These are phyloP conservation scores for Zeuzera pyrina DNA, from an alignment of 2,888 invertebrate species.

Conservation along the genomic window DNA sequence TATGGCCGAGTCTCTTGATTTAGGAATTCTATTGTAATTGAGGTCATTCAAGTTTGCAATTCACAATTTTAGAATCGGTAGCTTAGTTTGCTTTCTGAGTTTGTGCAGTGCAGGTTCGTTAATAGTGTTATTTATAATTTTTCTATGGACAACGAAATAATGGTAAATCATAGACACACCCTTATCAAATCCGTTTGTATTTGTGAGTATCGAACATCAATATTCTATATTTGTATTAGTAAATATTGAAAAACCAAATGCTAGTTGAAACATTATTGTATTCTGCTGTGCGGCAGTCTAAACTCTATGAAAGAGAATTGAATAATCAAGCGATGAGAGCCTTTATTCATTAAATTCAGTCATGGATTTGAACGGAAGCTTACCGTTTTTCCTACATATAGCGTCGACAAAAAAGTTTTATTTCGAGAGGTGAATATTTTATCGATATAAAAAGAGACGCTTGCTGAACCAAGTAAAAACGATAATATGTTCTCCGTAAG, in stretches of 20 bases:
- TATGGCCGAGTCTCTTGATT: constrained; percentile 56
- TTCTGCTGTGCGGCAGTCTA: too few relatives aligned
- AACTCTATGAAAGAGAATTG: constrained; percentile 16
- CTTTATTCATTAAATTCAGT: constrained; percentile 37
- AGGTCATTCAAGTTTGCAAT: constrained; percentile 45
- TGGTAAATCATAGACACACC: too few relatives aligned
- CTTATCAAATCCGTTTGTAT: too few relatives aligned
- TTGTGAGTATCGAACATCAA: too few relatives aligned
- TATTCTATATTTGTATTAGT: too few relatives aligned
- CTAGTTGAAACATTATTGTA: too few relatives aligned
- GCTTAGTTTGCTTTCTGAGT: constrained; percentile 45
- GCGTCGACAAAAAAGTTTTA: constrained; percentile 13
- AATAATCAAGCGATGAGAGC: constrained; percentile 20
- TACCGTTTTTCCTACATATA: constrained; percentile 27
- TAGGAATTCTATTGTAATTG: constrained; percentile 64
- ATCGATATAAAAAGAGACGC: too few relatives aligned
- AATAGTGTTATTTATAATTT: constrained; percentile 11
- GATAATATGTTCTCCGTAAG: too few relatives aligned
- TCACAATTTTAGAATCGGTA: constrained; percentile 29
- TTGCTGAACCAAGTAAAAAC: too few relatives aligned
- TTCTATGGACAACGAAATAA: constrained; percentile 10
- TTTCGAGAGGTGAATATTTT: too few relatives aligned
- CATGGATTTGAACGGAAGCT: constrained; percentile 32
- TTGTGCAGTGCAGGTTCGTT: constrained; percentile 29
- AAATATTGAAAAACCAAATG: too few relatives aligned